Conservation (phyloP, 2,888 invertebrate species). For the Athripsodes cinereus region DNA sequence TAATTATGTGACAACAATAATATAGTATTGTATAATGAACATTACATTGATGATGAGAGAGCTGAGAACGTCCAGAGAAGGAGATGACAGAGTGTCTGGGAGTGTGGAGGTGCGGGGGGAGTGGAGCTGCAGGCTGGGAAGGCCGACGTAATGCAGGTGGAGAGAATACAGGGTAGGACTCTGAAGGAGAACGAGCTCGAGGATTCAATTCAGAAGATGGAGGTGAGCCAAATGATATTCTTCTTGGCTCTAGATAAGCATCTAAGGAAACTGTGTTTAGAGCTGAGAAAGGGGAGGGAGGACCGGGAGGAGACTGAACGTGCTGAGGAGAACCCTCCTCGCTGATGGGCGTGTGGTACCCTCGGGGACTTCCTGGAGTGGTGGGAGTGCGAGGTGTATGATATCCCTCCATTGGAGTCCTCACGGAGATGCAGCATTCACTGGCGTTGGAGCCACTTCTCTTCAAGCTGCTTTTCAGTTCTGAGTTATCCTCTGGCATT, state of each 20-base stretch:
- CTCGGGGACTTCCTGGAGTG: slow-evolving; percentile 49
- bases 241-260: slow-evolving; percentile 77
- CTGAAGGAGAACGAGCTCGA: slow-evolving; percentile 66
- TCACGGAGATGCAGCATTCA: slow-evolving; percentile 50
- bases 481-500: slow-evolving; percentile 22
- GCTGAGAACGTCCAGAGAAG: slow-evolving; percentile 66
- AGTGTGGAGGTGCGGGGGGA: slow-evolving; percentile 35
- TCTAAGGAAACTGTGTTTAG: slow-evolving; percentile 79
- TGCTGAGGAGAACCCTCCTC: slow-evolving; percentile 37
- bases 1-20: too few relatives aligned
- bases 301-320: slow-evolving; percentile 40
- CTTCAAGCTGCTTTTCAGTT: slow-evolving; percentile 25
- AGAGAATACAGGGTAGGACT: slow-evolving; percentile 80
- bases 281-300: slow-evolving; percentile 79
- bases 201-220: slow-evolving; percentile 66
- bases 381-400: slow-evolving; percentile 48
- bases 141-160: slow-evolving; percentile 71
- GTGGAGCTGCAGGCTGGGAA: slow-evolving; percentile 41
- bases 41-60: slow-evolving; percentile 90
- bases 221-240: slow-evolving; percentile 75
- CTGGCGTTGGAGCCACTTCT: slow-evolving; percentile 25
- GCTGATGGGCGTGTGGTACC: slow-evolving; percentile 39
- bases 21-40: too few relatives aligned
- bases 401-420: slow-evolving; percentile 52
- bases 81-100: slow-evolving; percentile 72